Conservation (phyloP, 2,888 invertebrate genomes). For the Tiliacea citrago region DNA sequence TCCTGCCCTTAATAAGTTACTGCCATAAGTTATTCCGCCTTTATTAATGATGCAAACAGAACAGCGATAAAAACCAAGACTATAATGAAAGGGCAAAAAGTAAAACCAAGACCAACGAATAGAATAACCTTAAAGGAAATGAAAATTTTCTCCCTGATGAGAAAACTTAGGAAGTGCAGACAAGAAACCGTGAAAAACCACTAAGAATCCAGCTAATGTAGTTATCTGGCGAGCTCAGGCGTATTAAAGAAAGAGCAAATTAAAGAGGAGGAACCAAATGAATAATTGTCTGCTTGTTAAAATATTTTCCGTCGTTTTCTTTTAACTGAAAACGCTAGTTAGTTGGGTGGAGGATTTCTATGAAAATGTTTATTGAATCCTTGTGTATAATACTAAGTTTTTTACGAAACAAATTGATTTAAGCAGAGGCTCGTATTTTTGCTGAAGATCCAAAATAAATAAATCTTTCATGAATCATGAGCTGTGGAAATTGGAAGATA, state of each 20-base stretch:
- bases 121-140: conserved; percentile 73
- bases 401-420: conserved; percentile 7
- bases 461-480: conserved; percentile 24
- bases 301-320: conserved; percentile 56
- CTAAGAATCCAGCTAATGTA: conserved; percentile 75
- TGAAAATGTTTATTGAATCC: conserved; percentile 17
- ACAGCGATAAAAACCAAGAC: conserved; percentile 69
- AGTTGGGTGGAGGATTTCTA: conserved; percentile 6
- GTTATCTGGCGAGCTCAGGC: conserved; percentile 69
- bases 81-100: conserved; percentile 69
- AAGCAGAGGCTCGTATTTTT: conserved; percentile 15
- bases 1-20: conserved; percentile 69
- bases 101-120: conserved; percentile 65
- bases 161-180: conserved; percentile 74
- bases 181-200: conserved; percentile 74
- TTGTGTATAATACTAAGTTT: background rate
- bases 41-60: conserved; percentile 75
- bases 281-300: conserved; percentile 61
- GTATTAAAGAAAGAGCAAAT: conserved; percentile 70
- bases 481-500: conserved; percentile 32
- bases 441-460: conserved; percentile 18
- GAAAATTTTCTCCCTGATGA: conserved; percentile 75
- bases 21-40: conserved; percentile 69
- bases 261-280: conserved; percentile 63
- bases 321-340: conserved; percentile 44